Evolutionary conservation across 2,113 vertebrate genomes (phyloP).

Genomic region (Glaucomys volans): DNA sequence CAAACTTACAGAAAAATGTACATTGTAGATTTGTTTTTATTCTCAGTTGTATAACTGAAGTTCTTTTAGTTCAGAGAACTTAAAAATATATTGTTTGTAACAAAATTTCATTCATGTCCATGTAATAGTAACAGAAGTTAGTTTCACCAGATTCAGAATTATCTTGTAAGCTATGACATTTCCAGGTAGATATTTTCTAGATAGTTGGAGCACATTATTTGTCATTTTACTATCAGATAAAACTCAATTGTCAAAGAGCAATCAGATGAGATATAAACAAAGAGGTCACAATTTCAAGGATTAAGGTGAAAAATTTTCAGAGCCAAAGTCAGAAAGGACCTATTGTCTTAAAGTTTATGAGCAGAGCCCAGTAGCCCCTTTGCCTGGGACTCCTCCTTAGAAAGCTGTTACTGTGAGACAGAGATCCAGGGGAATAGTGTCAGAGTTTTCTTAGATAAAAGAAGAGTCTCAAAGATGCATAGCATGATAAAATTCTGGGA

Average conservation of each 20-base stretch:
- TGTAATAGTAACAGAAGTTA: not conserved
- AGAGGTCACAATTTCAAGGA: not conserved
- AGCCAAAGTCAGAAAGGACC: not conserved
- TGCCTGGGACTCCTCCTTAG: not conserved
- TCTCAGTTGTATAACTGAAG: slow-evolving; percentile 4
- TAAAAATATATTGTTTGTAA: slow-evolving; percentile 37
- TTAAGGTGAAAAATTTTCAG: not conserved
- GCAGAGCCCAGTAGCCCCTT: not conserved
- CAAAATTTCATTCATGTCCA: not conserved
- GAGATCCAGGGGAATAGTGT: not conserved
- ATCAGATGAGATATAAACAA: not conserved
- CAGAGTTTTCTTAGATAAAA: not conserved
- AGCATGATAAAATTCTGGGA: not conserved
- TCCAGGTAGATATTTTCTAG: slow-evolving; percentile 33
- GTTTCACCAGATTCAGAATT: not conserved
- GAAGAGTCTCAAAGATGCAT: slow-evolving; percentile 5
- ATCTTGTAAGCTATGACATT: not conserved
- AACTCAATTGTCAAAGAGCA: not conserved
- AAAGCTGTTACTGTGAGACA: not conserved
- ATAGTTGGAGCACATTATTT: not conserved
- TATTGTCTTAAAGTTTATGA: not conserved
- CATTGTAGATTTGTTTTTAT: slow-evolving; percentile 18
- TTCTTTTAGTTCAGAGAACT: not conserved
- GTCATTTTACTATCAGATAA: not conserved
- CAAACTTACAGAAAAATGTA: not conserved